phyloP scores from a whole-genome alignment of 2,113 vertebrate species.

The Mormoops blainvillei region DNA sequence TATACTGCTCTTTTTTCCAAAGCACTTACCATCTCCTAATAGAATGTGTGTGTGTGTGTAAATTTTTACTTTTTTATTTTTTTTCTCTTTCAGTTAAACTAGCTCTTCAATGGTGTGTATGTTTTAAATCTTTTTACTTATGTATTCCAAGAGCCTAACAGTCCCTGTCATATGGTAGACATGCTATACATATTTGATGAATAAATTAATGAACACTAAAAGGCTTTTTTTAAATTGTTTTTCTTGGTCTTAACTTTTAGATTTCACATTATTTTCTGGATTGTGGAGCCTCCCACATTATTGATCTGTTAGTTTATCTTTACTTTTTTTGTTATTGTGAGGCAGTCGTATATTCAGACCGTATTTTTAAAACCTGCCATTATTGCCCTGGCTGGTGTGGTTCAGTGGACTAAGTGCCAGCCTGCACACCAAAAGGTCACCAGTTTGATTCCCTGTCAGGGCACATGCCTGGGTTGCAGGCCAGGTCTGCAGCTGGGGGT shows the following conservation, averaged over 20 bases:
- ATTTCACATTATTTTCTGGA: not conserved
- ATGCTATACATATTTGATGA: not conserved
- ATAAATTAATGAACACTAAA: not conserved
- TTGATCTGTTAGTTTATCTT: not conserved
- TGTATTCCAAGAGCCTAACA: not conserved
- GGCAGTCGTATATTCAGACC: not conserved
- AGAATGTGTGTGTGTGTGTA: not conserved
- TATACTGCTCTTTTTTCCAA: not conserved
- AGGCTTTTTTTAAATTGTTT: not conserved
- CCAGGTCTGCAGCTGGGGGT: no score
- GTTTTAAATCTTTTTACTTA: not conserved
- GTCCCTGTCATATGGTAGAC: not conserved
- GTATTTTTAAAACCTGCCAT: not conserved
- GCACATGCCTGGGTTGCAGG: no score
- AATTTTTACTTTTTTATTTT: not conserved
- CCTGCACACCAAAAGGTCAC: no score
- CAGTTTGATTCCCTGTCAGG: no score
- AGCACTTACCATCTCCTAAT: not conserved
- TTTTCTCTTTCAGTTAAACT: not conserved
- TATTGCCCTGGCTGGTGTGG: no score
- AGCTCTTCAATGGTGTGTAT: not conserved
- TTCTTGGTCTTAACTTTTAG: not conserved
- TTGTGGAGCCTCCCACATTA: not conserved
- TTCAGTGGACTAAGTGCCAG: no score
- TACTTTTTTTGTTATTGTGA: not conserved